phyloP scores from a whole-genome alignment of 1,140 invertebrate species.

The Atopsyche davidsoni region DNA sequence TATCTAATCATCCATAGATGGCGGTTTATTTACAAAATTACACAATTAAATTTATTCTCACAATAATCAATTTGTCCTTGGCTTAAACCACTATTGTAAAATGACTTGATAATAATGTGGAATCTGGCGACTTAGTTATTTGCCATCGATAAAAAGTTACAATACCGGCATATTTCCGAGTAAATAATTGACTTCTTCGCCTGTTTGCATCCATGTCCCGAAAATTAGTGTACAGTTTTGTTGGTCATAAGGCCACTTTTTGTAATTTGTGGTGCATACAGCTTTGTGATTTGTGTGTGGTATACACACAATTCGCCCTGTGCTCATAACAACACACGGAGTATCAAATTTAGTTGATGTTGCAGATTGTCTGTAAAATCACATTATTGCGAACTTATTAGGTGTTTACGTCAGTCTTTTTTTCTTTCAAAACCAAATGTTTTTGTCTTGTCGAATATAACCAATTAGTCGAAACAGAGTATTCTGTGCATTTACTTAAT shows the following conservation, averaged over 20 bases:
- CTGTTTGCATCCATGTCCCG: constrained; percentile 48
- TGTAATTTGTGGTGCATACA: constrained; percentile 36
- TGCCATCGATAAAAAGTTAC: not conserved
- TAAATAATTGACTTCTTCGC: constrained; percentile 44
- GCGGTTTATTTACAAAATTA: not conserved
- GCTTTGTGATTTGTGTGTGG: constrained; percentile 33
- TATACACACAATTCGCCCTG: constrained; percentile 36
- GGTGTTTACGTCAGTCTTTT: not conserved
- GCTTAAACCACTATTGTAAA: not conserved
- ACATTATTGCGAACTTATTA: not conserved
- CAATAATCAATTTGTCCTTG: not conserved
- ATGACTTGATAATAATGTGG: constrained; percentile 6
- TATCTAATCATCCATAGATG: constrained; percentile 2
- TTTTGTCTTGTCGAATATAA: not conserved
- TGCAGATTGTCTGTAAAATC: not conserved
- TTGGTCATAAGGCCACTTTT: constrained; percentile 39
- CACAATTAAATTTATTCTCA: not conserved
- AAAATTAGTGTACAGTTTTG: constrained; percentile 37
- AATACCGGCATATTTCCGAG: not conserved
- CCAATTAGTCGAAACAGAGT: not conserved
- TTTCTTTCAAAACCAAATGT: not conserved
- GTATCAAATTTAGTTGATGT: constrained; percentile 9
- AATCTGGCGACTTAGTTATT: constrained; percentile 21
- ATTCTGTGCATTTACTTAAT: not conserved
- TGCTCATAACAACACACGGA: constrained; percentile 32